Evolutionary conservation across 2,797 vertebrate species (phyloP).

Genomic region (Mus minutoides): DNA sequence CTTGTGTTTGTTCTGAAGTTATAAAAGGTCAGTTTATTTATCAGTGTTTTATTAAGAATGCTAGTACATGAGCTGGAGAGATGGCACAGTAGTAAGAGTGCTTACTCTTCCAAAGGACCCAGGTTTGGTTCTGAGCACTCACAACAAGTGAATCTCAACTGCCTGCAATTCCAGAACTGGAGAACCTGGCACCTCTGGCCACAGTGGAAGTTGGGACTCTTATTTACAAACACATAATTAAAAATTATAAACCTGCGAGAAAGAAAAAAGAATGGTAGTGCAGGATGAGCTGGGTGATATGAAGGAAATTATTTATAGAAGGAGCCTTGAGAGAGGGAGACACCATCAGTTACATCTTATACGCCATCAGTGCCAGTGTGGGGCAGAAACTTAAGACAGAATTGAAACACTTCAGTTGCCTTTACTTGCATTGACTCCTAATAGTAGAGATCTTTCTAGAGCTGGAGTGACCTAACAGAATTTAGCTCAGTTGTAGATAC

Average conservation of each 20-base stretch:
- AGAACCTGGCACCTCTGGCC: background rate
- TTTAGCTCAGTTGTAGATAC: background rate
- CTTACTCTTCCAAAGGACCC: background rate
- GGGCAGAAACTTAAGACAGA: background rate
- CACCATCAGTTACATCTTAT: background rate
- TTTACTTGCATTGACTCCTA: slow-evolving; percentile 28
- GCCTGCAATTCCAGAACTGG: background rate
- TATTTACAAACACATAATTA: background rate
- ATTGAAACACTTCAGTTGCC: background rate
- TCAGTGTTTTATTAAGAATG: slow-evolving; percentile 42
- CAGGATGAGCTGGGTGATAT: slow-evolving; percentile 14
- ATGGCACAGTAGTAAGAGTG: background rate
- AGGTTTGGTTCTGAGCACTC: background rate
- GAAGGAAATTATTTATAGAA: slow-evolving; percentile 44
- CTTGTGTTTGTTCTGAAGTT: slow-evolving; percentile 49
- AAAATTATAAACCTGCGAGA: background rate
- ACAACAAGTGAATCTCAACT: background rate
- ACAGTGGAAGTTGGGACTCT: background rate
- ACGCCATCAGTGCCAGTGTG: background rate
- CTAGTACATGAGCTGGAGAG: background rate
- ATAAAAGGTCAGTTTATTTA: slow-evolving; percentile 59
- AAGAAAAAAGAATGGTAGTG: background rate
- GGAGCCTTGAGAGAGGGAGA: background rate
- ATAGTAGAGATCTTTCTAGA: slow-evolving; percentile 37
- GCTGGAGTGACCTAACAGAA: background rate